phyloP scores from a whole-genome alignment of 2,113 vertebrate species.

The Capra hircus region DNA sequence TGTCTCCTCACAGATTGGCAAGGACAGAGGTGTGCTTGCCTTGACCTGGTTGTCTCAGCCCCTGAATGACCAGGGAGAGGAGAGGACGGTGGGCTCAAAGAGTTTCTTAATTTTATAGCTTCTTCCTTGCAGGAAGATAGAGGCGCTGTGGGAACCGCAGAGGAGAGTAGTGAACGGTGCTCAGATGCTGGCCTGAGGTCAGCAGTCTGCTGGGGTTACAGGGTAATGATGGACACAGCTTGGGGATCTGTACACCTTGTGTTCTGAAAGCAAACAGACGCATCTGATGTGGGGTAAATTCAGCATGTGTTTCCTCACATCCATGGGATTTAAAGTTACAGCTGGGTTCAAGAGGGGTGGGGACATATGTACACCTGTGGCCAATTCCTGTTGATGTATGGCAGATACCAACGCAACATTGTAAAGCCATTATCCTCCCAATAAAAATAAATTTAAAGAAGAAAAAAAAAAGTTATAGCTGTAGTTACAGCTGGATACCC shows the following conservation, averaged over 20 bases:
- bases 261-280: background rate
- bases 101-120: background rate
- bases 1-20: background rate
- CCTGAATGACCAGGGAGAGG: background rate
- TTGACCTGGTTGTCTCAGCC: background rate
- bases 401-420: background rate
- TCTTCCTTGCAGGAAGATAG: background rate
- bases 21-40: background rate
- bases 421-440: background rate
- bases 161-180: accelerated
- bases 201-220: background rate
- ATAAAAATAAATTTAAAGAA: background rate
- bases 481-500: background rate
- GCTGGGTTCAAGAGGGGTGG: background rate
- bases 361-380: background rate
- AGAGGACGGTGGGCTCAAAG: background rate
- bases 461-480: background rate
- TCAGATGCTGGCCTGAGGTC: background rate
- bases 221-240: background rate
- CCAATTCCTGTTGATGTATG: background rate
- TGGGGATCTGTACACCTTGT: background rate
- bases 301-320: background rate
- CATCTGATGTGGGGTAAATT: background rate
- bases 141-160: background rate
- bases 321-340: accelerated